phyloP scores from a whole-genome alignment of 2,797 vertebrate genomes.

The Micromesistius poutassou region DNA sequence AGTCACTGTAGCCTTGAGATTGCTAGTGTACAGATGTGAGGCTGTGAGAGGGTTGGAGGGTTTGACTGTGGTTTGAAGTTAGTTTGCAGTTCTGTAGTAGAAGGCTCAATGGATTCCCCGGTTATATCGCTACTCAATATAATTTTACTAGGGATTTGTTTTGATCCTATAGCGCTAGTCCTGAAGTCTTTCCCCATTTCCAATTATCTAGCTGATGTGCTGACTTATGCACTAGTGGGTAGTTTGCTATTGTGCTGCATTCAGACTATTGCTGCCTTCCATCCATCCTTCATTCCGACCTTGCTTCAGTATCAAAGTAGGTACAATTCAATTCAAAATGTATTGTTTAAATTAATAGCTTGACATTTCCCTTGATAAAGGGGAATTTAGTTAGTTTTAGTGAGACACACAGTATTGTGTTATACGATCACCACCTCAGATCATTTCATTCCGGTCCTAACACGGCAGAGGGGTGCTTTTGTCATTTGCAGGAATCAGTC shows the following conservation, averaged over 20 bases:
- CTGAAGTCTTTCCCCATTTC: neutral
- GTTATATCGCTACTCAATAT: neutral
- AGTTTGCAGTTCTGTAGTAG: neutral
- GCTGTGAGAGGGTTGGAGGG: neutral
- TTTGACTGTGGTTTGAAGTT: neutral
- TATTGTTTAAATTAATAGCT: neutral
- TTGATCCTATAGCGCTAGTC: neutral
- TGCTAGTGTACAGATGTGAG: neutral
- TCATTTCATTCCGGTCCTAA: neutral
- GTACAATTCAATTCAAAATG: neutral
- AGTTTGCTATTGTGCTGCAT: neutral
- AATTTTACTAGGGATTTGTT: neutral
- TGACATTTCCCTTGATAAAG: neutral
- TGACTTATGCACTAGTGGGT: neutral
- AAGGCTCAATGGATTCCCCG: neutral
- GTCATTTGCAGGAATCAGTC: constrained; percentile 2
- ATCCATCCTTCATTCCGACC: neutral
- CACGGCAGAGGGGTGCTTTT: neutral
- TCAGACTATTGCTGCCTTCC: neutral
- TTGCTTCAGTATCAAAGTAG: neutral
- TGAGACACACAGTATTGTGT: neutral
- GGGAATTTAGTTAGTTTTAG: neutral
- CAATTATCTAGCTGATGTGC: neutral
- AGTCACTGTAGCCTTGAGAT: neutral
- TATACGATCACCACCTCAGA: neutral